Percentiles rank a stretch among this genome's conserved stretches.
Conservation (phyloP, 2,113 vertebrate species). For the Polyodon spathula region DNA sequence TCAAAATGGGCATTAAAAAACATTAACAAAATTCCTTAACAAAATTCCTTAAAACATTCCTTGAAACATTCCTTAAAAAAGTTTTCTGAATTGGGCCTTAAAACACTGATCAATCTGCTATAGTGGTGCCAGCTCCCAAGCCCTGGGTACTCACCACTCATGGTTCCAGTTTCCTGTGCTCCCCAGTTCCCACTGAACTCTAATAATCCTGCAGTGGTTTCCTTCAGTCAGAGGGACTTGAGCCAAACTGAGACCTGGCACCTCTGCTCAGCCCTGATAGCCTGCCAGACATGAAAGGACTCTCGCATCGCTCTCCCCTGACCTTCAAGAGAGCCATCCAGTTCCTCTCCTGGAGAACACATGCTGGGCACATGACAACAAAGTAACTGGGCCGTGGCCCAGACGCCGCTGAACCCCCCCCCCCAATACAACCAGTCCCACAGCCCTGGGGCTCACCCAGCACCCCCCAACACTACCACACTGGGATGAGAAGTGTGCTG, state of each 20-base stretch:
- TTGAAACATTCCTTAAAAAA: too few relatives aligned
- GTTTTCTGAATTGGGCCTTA: too few relatives aligned
- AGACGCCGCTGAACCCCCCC: neutral
- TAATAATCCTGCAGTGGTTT: neutral
- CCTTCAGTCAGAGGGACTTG: conserved; percentile 10
- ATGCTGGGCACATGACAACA: conserved; percentile 14
- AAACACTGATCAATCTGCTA: too few relatives aligned
- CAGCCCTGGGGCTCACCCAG: too few relatives aligned
- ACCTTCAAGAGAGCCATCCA: conserved; percentile 39
- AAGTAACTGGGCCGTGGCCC: neutral
- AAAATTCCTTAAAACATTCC: too few relatives aligned
- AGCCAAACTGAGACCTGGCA: conserved; percentile 19
- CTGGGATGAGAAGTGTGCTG: too few relatives aligned
- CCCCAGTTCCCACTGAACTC: conserved; percentile 11
- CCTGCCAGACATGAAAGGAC: conserved; percentile 44
- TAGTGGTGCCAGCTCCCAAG: neutral
- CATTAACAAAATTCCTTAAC: too few relatives aligned
- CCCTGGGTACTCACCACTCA: conserved; percentile 53
- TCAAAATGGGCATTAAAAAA: too few relatives aligned
- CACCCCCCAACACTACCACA: too few relatives aligned
- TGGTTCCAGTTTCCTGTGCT: conserved; percentile 23
- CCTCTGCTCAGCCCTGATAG: conserved; percentile 26
- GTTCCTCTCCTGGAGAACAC: conserved; percentile 11
- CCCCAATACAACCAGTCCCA: neutral
- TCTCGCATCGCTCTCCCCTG: conserved; percentile 35